Conservation (phyloP, 2,888 invertebrate species). For the Sesamia inferens region DNA sequence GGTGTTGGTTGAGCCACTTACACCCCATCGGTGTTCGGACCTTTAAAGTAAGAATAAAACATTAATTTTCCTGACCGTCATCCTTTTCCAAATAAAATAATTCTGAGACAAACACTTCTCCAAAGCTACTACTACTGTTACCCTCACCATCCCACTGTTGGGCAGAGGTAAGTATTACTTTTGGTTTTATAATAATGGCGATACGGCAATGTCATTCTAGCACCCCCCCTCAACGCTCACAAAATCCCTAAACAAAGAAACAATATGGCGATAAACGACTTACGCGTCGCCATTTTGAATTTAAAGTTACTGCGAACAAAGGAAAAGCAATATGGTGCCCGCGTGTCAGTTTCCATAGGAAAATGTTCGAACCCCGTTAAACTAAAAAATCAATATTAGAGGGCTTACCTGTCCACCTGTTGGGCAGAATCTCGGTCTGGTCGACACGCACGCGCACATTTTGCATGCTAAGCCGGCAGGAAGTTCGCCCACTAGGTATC, state of each 20-base stretch:
- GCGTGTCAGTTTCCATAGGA: background rate
- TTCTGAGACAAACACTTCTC: too few species aligned
- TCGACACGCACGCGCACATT: background rate
- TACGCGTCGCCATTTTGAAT: slow-evolving; percentile 5
- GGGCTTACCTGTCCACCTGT: slow-evolving; percentile 13
- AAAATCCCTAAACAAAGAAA: background rate
- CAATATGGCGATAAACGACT: background rate
- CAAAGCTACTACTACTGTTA: too few species aligned
- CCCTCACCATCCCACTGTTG: too few species aligned
- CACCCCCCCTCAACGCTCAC: background rate
- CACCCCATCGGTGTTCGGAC: background rate
- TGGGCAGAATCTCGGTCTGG: background rate
- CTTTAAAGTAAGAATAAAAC: background rate
- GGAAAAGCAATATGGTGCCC: background rate
- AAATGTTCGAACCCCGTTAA: background rate
- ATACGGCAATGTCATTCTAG: too few species aligned
- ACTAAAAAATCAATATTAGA: background rate
- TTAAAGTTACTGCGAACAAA: background rate
- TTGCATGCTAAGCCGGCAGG: slow-evolving; percentile 7
- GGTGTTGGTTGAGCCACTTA: background rate
- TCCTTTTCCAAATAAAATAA: background rate
- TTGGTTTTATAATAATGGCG: too few species aligned
- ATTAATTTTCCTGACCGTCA: too few species aligned
- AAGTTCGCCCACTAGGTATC: background rate
- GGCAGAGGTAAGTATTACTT: too few species aligned